Evolutionary conservation across 2,888 invertebrate species (phyloP), one percentile per base, ranked within the genome.

Genomic region (Hyposoter didymator): DNA sequence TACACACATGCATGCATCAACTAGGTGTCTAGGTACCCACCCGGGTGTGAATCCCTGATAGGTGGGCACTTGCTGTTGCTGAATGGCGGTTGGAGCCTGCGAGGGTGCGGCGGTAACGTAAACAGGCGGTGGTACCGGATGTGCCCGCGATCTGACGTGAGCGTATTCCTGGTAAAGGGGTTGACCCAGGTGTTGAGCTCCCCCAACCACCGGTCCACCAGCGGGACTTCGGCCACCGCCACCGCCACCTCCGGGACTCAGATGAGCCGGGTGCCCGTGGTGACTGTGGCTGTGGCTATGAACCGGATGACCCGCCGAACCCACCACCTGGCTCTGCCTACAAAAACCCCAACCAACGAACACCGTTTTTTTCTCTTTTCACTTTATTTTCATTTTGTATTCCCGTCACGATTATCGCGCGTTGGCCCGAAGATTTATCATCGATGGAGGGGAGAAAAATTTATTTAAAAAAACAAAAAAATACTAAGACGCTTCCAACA

Each of bases 101-200:
- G 93, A 90, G 78, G 93, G 95, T 62, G 94, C 94, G 69, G 95
- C 95, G 72, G 96, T 96, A 64, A 96, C 96, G 92, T 97, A 97
- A 67, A 97, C 96, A 66, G 96, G 95, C 96, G 95, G 88, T 96
- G 95, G 94, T 96, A 97, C 93, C 81, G 93, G 92, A 88, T 93
- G 94, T 82, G 92, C 92, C 81, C 94, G 91, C 64, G 94, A 91
- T 86, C 94, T 92, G 17, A 94, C 93, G 84, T 93, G 94, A 70
- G 93, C 92, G 88, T 94, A 94, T 91, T 96, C 95, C 89, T 95
- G 95, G 91, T 96, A 96, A 49, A 96, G 94, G 43, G 96, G 96
- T 90, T 96, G 96, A 6, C 95, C 95, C 85, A 94, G 95, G 94
- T 93, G 95, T 93, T 88, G 95, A 95, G 88, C 94, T 94, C 90